phyloP scores from a whole-genome alignment of 2,888 invertebrate species.

The Agrotis puta region DNA sequence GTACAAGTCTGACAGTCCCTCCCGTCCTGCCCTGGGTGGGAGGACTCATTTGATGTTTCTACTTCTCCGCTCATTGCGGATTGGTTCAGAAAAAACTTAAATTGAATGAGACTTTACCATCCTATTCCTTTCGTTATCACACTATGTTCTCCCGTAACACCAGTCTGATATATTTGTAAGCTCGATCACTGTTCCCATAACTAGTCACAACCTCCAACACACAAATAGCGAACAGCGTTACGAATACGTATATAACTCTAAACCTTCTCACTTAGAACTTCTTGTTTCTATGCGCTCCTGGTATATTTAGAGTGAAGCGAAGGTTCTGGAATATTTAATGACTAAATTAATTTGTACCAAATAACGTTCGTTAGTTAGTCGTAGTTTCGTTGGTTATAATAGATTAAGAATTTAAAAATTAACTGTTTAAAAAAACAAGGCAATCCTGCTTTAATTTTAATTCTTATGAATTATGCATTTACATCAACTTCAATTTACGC shows the following conservation, averaged over 20 bases:
- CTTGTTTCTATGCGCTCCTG: slow-evolving; percentile 19
- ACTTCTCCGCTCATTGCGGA: too few relatives aligned
- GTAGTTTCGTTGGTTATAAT: slow-evolving; percentile 1
- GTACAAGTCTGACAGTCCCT: too few relatives aligned
- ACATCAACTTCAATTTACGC: slow-evolving; percentile 31
- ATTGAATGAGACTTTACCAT: too few relatives aligned
- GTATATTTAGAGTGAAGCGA: slow-evolving; percentile 7
- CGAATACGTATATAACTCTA: neutral
- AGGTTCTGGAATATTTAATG: slow-evolving; percentile 5
- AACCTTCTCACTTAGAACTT: slow-evolving; percentile 13
- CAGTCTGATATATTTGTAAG: too few relatives aligned
- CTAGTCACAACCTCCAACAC: too few relatives aligned
- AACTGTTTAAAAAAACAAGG: neutral
- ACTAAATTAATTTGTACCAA: slow-evolving; percentile 13
- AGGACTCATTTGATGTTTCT: too few relatives aligned
- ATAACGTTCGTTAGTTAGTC: neutral
- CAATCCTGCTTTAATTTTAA: slow-evolving; percentile 8
- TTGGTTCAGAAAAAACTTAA: too few relatives aligned
- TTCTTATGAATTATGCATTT: slow-evolving; percentile 32
- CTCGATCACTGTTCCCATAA: too few relatives aligned
- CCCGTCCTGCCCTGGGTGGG: too few relatives aligned
- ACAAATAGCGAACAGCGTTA: neutral
- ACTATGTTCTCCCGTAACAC: neutral
- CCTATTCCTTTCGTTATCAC: too few relatives aligned
- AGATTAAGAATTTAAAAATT: slow-evolving; percentile 2